Evolutionary conservation across 2,888 invertebrate genomes (phyloP).

Genomic region (Abscondita cerata): DNA sequence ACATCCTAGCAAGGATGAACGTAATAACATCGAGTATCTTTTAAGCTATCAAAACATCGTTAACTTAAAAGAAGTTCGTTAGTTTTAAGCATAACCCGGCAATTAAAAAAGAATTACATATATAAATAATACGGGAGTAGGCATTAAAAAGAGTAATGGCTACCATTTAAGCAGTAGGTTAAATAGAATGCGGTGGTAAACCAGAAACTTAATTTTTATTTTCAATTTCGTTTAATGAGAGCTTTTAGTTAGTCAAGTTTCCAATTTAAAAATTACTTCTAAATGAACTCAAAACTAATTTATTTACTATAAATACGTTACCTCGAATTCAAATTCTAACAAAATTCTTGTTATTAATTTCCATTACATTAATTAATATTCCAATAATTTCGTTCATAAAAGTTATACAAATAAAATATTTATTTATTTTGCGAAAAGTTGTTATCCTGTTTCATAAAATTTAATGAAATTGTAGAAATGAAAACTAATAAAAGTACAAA

Average conservation of each 20-base stretch:
- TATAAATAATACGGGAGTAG: background rate
- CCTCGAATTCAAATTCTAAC: background rate
- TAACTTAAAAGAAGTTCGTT: background rate
- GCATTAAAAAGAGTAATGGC: background rate
- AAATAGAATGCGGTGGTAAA: background rate
- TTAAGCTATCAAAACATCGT: background rate
- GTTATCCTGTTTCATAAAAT: no score
- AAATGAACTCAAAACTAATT: background rate
- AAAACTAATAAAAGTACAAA: no score
- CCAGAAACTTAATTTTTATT: background rate
- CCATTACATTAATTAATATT: no score
- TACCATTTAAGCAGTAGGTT: background rate
- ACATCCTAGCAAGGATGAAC: no score
- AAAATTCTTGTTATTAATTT: no score
- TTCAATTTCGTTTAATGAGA: conserved; percentile 9
- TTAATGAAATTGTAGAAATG: no score
- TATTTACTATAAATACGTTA: background rate
- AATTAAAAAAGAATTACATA: background rate
- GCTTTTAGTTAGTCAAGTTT: background rate
- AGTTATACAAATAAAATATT: no score
- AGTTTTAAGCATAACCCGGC: conserved; percentile 1
- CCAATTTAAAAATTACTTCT: conserved; percentile 3
- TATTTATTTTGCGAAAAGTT: no score
- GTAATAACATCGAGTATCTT: background rate
- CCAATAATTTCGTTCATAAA: no score